phyloP scores from a whole-genome alignment of 2,888 invertebrate genomes.

The Himalopsyche tibetana region DNA sequence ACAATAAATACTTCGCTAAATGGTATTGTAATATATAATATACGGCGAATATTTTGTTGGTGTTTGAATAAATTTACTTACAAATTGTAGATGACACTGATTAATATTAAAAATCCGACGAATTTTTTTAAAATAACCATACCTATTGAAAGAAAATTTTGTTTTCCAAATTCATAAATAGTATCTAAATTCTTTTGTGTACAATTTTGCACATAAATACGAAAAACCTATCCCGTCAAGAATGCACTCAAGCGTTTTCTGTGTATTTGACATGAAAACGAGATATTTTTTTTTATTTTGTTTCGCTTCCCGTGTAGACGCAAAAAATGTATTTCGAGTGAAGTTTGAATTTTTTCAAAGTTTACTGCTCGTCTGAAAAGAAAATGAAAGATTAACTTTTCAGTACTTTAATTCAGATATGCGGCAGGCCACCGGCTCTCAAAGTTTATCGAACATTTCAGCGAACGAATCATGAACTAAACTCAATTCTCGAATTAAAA shows the following conservation, averaged over 20 bases:
- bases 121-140: no score
- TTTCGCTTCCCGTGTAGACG: conserved; percentile 2
- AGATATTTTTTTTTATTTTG: conserved; percentile 5
- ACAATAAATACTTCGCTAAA: no score
- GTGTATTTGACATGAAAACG: conserved; percentile 1
- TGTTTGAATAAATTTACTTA: no score
- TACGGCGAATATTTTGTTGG: no score
- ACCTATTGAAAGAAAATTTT: no score
- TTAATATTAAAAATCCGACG: no score
- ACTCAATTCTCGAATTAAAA: no score
- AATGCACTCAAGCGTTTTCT: neutral
- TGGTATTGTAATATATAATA: no score
- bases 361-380: conserved; percentile 50
- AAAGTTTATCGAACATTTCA: neutral
- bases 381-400: conserved; percentile 60
- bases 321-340: conserved; percentile 48
- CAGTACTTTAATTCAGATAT: conserved; percentile 22
- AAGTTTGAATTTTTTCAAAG: conserved; percentile 55
- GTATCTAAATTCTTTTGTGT: neutral
- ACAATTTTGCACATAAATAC: neutral
- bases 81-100: no score
- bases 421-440: neutral
- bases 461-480: no score
- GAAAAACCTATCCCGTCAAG: neutral
- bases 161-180: neutral